Base-by-base conservation (phyloP, 2,113 vertebrate species). In the Seriola aureovittata region DNA sequence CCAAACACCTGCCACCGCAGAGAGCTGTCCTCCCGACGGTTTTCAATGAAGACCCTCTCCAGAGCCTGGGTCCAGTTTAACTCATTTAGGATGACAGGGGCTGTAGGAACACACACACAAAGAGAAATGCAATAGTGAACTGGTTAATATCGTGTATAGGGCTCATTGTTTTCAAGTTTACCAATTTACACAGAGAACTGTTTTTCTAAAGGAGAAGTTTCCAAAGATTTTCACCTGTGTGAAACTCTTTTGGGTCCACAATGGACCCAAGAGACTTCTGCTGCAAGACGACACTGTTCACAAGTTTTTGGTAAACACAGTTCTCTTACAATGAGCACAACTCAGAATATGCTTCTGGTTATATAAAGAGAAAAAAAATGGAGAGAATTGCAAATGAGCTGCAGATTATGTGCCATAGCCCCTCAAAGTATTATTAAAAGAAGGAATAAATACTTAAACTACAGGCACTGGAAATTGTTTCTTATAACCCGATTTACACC, bases 1-100 rank as follows among this genome's bases (percentile, higher is more conserved):
- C 98, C 98, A 0, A 99, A 99, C 81, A 97, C 98, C 95, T 99
- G 98, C 98, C 98, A 99, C 72, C 98, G 96, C 86, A 99, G 94
- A 0, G 98, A 97, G 60, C 97, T 97, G 92, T 99, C 98, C 52
- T 97, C 97, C 59, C 96, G 95, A 0, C 96, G 94, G 91, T 99
- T 99, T 81, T 98, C 96, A 0, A 98, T 97, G 92, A 99, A 99
- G 34, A 99, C 96, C 0, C 96, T 95, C 93, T 99, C 98, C 93
- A 99, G 93, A 0, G 97, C 96, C 84, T 99, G 97, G 0, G 98
- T 99, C 98, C 98, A 99, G 95, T 98, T 99, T 77, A 99, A 92
- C 91, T 99, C 98, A 0, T 99, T 99, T 23, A 99, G 96, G 90
- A 99, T 99, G 66, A 98, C 95, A 0, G 98, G 98, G 64, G 98